Conservation (phyloP, 2,113 vertebrate genomes). For the Rallus limicola region DNA sequence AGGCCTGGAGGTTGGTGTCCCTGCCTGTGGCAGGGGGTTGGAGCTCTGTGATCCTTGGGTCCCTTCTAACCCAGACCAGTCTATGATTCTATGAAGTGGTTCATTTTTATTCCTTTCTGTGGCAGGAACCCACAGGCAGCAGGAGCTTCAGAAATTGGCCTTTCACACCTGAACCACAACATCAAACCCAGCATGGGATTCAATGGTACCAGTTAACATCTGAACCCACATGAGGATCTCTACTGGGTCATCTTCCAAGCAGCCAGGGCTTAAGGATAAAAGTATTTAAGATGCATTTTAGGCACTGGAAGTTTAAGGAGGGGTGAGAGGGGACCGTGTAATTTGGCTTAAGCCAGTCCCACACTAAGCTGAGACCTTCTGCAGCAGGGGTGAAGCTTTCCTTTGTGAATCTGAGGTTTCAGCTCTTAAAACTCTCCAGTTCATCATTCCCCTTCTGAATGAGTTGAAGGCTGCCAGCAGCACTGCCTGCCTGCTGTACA, state of each 20-base stretch:
- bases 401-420: not conserved
- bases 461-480: not conserved
- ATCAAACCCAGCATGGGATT: rapidly evolving
- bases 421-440: not conserved
- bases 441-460: not conserved
- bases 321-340: rapidly evolving
- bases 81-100: not conserved
- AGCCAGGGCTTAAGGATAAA: not conserved
- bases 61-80: too few relatives aligned
- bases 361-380: not conserved
- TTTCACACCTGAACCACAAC: not conserved
- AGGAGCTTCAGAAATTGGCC: rapidly evolving
- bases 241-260: rapidly evolving
- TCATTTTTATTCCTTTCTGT: not conserved
- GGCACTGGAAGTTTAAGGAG: not conserved
- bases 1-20: too few relatives aligned
- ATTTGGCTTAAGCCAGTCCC: not conserved
- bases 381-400: not conserved
- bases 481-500: not conserved
- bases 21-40: too few relatives aligned
- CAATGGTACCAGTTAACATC: rapidly evolving
- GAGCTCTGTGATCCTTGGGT: too few relatives aligned
- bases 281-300: not conserved
- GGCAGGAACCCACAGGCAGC: not conserved
- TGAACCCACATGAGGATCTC: not conserved